Conservation (phyloP, 2,113 vertebrate species). For the Plectropomus leopardus region DNA sequence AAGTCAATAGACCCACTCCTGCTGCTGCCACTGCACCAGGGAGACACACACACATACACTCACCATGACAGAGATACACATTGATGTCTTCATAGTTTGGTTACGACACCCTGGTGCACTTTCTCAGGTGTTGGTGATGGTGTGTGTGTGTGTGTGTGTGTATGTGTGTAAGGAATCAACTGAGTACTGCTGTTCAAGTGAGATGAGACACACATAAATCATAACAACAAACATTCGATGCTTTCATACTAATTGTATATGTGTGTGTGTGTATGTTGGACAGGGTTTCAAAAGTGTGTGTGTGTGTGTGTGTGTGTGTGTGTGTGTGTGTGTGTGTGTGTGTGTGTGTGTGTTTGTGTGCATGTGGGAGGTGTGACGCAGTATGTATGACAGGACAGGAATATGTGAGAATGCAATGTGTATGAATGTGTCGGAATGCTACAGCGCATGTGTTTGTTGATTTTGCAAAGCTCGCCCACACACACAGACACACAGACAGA, state of each 20-base stretch:
- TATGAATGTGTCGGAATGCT: slow-evolving; percentile 33
- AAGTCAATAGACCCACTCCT: slow-evolving; percentile 45
- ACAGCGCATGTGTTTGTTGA: slow-evolving; percentile 46
- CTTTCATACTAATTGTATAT: slow-evolving; percentile 31
- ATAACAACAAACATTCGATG: slow-evolving; percentile 20
- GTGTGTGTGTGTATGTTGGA: slow-evolving; percentile 7
- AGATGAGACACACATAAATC: slow-evolving; percentile 23
- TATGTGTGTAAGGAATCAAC: background rate
- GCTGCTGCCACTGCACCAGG: slow-evolving; percentile 35
- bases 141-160: background rate
- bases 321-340: slow-evolving; percentile 3
- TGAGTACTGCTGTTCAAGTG: slow-evolving; percentile 9
- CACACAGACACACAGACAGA: background rate
- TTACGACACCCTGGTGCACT: slow-evolving; percentile 23
- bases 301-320: slow-evolving; percentile 2
- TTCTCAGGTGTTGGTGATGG: slow-evolving; percentile 25
- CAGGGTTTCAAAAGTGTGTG: background rate
- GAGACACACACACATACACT: slow-evolving; percentile 22
- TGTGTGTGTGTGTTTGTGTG: slow-evolving; percentile 12
- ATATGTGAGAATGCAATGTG: slow-evolving; percentile 37
- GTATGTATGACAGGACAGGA: slow-evolving; percentile 38
- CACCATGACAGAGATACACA: slow-evolving; percentile 27
- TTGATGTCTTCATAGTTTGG: slow-evolving; percentile 41
- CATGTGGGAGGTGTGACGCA: slow-evolving; percentile 44
- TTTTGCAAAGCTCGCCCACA: slow-evolving; percentile 5